A percentile compares a stretch with the other conserved stretches of the same genome.
Evolutionary conservation across 2,113 vertebrate genomes (phyloP).

Genomic region (Carollia perspicillata): DNA sequence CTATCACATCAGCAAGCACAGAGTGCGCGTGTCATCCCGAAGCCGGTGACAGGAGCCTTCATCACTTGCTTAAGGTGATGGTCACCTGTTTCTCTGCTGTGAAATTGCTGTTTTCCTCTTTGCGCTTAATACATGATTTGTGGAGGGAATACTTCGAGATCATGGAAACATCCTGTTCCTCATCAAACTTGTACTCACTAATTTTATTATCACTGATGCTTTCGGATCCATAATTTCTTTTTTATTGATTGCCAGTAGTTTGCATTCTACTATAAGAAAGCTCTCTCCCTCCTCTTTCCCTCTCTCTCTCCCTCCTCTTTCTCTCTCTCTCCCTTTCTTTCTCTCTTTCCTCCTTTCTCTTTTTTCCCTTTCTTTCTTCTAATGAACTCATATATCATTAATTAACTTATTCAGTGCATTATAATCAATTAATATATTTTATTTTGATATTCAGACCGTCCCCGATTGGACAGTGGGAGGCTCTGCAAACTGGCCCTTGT

Average conservation of each 20-base stretch:
- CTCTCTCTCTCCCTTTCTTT: too few species aligned
- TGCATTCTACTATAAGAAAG: not conserved
- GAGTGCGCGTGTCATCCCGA: not conserved
- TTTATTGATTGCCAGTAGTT: not conserved
- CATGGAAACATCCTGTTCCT: not conserved
- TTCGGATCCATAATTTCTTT: not conserved
- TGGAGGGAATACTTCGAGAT: not conserved
- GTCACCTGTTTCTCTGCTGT: not conserved
- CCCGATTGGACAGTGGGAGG: not conserved
- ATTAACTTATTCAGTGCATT: not conserved
- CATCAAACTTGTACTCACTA: not conserved
- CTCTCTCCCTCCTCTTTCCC: not conserved
- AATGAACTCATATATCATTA: not conserved
- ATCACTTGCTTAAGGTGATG: not conserved
- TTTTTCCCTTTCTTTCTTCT: not conserved
- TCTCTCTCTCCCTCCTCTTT: rapidly evolving
- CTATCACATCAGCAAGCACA: not conserved
- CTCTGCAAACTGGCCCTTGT: not conserved
- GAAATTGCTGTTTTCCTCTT: not conserved
- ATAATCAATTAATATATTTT: not conserved
- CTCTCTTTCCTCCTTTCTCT: not conserved
- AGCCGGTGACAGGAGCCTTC: not conserved
- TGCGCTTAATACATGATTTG: not conserved
- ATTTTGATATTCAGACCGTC: not conserved
- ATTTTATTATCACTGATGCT: not conserved